These are phyloP conservation scores for Drosophila sordidapex DNA, from an alignment of 2,888 invertebrate genomes.

Conservation along the genomic window DNA sequence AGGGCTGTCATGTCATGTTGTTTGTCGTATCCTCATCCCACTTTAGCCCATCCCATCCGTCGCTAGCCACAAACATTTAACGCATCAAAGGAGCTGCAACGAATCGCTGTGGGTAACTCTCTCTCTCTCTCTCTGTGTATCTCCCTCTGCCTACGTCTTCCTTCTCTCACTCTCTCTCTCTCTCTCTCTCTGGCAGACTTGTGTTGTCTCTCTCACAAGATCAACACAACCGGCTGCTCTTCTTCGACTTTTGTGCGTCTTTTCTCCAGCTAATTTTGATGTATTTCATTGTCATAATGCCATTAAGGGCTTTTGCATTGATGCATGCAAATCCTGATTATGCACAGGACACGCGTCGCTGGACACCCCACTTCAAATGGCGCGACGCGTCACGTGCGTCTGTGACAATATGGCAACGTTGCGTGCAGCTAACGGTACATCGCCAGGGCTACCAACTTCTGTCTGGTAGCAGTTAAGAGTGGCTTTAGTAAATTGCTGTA, in stretches of 20 bases:
- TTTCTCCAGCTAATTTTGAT: constrained; percentile 45
- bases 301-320: constrained; percentile 59
- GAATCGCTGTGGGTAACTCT: constrained; percentile 41
- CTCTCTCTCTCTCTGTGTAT: not conserved
- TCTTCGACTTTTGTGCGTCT: constrained; percentile 1
- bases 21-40: constrained; percentile 3
- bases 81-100: constrained; percentile 71
- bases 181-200: not conserved
- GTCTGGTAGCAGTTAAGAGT: constrained; percentile 1
- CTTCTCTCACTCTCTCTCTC: not conserved
- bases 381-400: constrained; percentile 61
- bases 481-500: constrained; percentile 2
- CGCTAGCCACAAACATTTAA: constrained; percentile 68
- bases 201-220: not conserved
- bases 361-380: constrained; percentile 36
- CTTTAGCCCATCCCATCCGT: not conserved
- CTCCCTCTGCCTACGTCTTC: not conserved
- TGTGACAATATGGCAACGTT: constrained; percentile 69
- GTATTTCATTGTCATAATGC: constrained; percentile 57
- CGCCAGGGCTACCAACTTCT: constrained; percentile 58
- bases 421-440: constrained; percentile 49
- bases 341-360: constrained; percentile 73
- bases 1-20: constrained; percentile 51
- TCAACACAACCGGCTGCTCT: not conserved
- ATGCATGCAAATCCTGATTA: constrained; percentile 81